phyloP scores from a whole-genome alignment of 2,797 vertebrate genomes.

The Masticophis lateralis region DNA sequence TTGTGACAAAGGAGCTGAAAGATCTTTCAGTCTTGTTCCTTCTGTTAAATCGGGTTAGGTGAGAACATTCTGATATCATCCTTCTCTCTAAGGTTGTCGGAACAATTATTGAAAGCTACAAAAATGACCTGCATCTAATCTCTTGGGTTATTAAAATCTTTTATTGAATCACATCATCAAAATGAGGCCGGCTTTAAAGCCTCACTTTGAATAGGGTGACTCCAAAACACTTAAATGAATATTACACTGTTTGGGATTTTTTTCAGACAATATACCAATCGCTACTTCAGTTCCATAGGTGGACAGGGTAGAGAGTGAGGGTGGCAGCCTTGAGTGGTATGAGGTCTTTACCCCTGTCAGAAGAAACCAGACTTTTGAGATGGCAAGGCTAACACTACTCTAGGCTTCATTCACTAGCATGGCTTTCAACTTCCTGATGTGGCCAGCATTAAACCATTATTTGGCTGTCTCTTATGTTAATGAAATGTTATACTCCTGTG shows the following conservation, averaged over 20 bases:
- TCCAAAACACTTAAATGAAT: neutral
- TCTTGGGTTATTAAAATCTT: neutral
- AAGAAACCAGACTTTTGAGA: neutral
- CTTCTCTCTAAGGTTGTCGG: neutral
- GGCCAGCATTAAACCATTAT: neutral
- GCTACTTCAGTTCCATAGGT: neutral
- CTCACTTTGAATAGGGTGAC: neutral
- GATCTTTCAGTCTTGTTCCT: neutral
- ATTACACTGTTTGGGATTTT: neutral
- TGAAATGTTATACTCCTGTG: neutral
- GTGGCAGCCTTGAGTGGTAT: neutral
- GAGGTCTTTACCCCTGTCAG: neutral
- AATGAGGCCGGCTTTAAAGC: neutral
- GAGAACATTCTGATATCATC: neutral
- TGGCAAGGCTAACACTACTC: neutral
- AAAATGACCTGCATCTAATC: neutral
- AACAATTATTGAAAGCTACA: neutral
- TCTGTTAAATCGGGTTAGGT: neutral
- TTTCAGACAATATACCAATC: neutral
- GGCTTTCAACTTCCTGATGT: neutral
- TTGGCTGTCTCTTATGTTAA: neutral
- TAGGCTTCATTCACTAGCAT: neutral
- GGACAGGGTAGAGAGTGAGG: neutral
- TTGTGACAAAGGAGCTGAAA: neutral
- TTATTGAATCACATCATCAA: neutral